Evolutionary conservation across 2,113 vertebrate genomes (phyloP), one percentile per base, ranked within the genome.

Genomic region (Corapipo altera): DNA sequence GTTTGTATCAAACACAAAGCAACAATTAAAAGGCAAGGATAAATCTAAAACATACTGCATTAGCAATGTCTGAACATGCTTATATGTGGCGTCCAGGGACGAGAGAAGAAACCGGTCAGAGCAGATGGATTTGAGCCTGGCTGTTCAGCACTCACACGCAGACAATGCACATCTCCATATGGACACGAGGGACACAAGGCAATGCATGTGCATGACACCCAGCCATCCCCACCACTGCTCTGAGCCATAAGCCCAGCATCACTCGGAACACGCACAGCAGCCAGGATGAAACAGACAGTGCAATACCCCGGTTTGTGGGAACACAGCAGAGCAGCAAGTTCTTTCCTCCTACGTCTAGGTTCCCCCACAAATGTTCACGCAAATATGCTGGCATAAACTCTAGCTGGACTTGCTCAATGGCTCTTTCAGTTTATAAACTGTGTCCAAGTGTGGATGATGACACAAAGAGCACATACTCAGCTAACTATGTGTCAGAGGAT

Each of bases 361-460:
- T 65, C 23, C 3, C 35, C 19, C 2, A 0, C 22, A 43, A 32
- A 20, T 83, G 69, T 55, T 41, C 52, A 70, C 28, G 64, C n/a
- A 74, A 78, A 58, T 15, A 52, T 1, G 1, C 23, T 48, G 37
- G 15, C 16, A 27, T 16, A 51, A 89, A 21, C 30, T 64, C 76
- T 20, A 23, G 23, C 37, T 48, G 39, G 43, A 7, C 26, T 14
- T 77, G 15, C 59, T 44, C 33, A 28, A 49, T 1, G 4, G 24
- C 0, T 0, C 54, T 69, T 74, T 59, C n/a, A 10, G 32, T n/a
- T 54, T 43, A 44, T 20, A 46, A 73, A 12, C 30, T 15, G 17
- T 10, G 20, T 41, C 58, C 32, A 43, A 33, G 43, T 1, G 0
- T 6, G 6, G 48, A 51, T 37, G 19, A 43, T 0, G 0, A 33